These are phyloP conservation scores for Drosophila azteca DNA, from an alignment of 1,140 invertebrate genomes.

Conservation along the genomic window DNA sequence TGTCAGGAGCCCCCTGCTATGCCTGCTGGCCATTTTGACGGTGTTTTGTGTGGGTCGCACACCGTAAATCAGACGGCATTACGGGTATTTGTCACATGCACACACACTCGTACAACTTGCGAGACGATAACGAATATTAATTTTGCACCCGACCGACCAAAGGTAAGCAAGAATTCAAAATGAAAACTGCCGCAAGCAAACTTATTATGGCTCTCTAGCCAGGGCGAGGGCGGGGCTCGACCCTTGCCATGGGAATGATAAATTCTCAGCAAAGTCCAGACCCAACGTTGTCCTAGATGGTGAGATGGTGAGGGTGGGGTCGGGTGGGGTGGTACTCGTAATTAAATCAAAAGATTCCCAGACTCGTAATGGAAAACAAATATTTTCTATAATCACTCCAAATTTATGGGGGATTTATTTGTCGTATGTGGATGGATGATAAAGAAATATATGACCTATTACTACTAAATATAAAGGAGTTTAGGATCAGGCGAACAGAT, in stretches of 20 bases:
- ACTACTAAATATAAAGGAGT: neutral
- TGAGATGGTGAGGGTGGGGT: neutral
- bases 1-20: conserved; percentile 32
- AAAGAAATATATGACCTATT: too few relatives aligned
- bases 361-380: conserved; percentile 58
- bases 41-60: conserved; percentile 34
- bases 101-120: conserved; percentile 32
- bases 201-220: conserved; percentile 39
- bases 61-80: conserved; percentile 74
- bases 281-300: conserved; percentile 10
- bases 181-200: conserved; percentile 58
- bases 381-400: conserved; percentile 37
- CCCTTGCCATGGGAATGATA: conserved; percentile 23
- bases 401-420: conserved; percentile 3
- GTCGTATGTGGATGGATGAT: too few relatives aligned
- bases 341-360: conserved; percentile 45
- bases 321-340: conserved; percentile 7
- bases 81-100: conserved; percentile 64
- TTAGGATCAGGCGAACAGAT: neutral
- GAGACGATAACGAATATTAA: conserved; percentile 71
- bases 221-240: too few relatives aligned
- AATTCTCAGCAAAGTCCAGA: conserved; percentile 26
- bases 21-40: conserved; percentile 44
- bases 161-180: conserved; percentile 58
- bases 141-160: conserved; percentile 71